Conservation (phyloP, 1,140 invertebrate species). For the Zaprionus davidi region DNA sequence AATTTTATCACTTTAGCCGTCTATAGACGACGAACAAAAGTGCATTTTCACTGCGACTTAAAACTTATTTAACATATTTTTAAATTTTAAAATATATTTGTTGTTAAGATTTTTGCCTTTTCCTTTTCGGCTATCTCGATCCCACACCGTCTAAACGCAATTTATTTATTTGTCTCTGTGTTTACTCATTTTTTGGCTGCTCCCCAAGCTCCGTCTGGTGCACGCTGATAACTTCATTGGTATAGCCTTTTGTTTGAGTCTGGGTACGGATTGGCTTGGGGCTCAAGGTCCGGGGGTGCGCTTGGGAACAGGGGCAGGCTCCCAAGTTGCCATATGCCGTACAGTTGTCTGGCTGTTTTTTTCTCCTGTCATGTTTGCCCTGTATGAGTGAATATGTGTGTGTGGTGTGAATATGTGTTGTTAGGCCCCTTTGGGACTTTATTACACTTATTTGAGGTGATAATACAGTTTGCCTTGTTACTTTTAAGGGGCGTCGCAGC, state of each 20-base stretch:
- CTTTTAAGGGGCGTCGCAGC: conserved; percentile 17
- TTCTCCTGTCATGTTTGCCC: conserved; percentile 32
- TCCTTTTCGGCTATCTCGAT: not conserved
- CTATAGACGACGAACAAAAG: no score
- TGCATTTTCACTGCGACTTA: not conserved
- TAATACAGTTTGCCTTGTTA: conserved; percentile 70
- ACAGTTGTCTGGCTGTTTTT: conserved; percentile 40
- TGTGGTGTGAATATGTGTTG: conserved; percentile 43
- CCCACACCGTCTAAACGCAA: conserved; percentile 40
- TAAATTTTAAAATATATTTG: not conserved
- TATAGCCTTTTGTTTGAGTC: conserved; percentile 52
- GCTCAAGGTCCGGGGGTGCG: not conserved
- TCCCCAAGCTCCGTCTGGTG: conserved; percentile 70
- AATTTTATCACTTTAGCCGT: no score
- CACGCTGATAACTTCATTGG: conserved; percentile 75
- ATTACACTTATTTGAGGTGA: conserved; percentile 81
- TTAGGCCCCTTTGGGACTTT: conserved; percentile 65
- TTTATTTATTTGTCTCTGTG: conserved; percentile 73
- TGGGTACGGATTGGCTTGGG: conserved; percentile 24
- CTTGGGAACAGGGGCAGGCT: conserved; percentile 14
- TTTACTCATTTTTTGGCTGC: conserved; percentile 51
- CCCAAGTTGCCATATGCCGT: conserved; percentile 57
- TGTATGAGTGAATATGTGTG: conserved; percentile 29
- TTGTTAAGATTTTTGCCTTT: not conserved
- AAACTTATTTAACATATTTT: not conserved